These are phyloP conservation scores for Colletes latitarsis DNA, from an alignment of 1,140 invertebrate species.

Conservation along the genomic window DNA sequence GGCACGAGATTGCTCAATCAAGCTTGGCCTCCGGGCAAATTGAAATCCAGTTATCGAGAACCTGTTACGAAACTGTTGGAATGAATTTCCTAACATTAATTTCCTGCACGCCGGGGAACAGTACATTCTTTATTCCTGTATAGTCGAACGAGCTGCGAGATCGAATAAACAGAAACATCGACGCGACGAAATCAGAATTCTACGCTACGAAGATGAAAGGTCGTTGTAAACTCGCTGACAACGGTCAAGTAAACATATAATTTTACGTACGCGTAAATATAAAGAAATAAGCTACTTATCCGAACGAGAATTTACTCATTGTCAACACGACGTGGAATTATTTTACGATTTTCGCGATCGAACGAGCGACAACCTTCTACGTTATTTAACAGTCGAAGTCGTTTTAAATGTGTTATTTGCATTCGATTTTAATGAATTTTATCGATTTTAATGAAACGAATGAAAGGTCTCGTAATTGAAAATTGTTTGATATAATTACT, in stretches of 20 bases:
- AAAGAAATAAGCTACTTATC: too few relatives aligned
- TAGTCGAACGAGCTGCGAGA: neutral
- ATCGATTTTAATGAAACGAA: neutral
- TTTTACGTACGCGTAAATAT: too few relatives aligned
- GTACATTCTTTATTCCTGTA: conserved; percentile 41
- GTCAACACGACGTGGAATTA: too few relatives aligned
- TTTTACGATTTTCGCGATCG: too few relatives aligned
- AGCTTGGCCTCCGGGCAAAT: conserved; percentile 45
- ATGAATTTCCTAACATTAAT: conserved; percentile 61
- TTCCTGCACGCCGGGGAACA: conserved; percentile 15
- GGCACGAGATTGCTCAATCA: conserved; percentile 60
- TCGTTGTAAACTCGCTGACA: too few relatives aligned
- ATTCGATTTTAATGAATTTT: too few relatives aligned
- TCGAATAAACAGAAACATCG: neutral
- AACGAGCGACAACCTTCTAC: too few relatives aligned
- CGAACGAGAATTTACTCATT: too few relatives aligned
- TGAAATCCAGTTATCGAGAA: conserved; percentile 60
- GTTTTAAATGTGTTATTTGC: too few relatives aligned
- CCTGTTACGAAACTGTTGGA: conserved; percentile 54
- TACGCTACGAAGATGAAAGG: neutral
- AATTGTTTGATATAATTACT: neutral
- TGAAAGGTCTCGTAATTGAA: too few relatives aligned
- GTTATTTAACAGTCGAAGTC: too few relatives aligned
- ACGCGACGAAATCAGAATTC: neutral
- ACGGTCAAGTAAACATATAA: too few relatives aligned